A percentile compares a stretch with the other conserved stretches of the same genome.
These are phyloP conservation scores for Ciconia stormi DNA, from an alignment of 2,113 vertebrate species.

Conservation along the genomic window DNA sequence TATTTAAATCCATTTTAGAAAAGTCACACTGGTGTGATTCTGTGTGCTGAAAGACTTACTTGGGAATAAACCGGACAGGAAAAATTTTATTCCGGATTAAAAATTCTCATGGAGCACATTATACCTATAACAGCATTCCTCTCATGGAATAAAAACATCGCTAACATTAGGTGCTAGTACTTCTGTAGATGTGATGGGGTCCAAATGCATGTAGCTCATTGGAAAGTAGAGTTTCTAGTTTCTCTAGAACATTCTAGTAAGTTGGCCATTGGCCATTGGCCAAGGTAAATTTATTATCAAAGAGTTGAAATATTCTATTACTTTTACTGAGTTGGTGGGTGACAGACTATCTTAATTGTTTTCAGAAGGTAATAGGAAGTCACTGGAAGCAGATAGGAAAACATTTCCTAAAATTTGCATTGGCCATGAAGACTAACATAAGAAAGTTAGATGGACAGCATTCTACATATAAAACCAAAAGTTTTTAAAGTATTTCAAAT, in stretches of 20 bases:
- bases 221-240: not conserved
- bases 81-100: not conserved
- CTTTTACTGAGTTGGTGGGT: not conserved
- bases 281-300: not conserved
- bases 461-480: not conserved
- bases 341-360: not conserved
- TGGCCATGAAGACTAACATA: not conserved
- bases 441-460: not conserved
- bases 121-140: not conserved
- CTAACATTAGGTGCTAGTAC: not conserved
- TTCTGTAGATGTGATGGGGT: not conserved
- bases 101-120: not conserved
- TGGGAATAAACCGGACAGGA: not conserved
- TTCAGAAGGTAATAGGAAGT: not conserved
- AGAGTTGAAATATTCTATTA: not conserved
- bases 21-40: not conserved
- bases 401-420: not conserved
- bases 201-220: not conserved
- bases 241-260: not conserved
- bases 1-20: not conserved
- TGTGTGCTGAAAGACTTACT: not conserved
- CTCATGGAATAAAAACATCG: not conserved
- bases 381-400: not conserved
- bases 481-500: not conserved
- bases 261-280: not conserved